These are phyloP conservation scores for Tiphia femorata DNA, from an alignment of 2,888 invertebrate genomes.

Conservation along the genomic window DNA sequence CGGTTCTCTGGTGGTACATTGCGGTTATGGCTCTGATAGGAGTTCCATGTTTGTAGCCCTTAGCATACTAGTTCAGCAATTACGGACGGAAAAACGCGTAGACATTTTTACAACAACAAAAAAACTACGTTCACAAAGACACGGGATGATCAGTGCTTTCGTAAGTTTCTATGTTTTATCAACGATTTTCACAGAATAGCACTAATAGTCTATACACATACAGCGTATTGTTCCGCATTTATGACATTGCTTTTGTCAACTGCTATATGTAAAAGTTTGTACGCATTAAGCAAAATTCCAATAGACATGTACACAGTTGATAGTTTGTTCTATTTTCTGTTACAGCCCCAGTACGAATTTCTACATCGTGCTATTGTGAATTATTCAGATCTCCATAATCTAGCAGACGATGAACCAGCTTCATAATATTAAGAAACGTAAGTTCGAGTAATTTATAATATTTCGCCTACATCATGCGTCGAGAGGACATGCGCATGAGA, in stretches of 20 bases:
- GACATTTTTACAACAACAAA: constrained; percentile 88
- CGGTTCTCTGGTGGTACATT: constrained; percentile 86
- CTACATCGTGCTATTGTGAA: constrained; percentile 91
- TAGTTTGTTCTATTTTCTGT: too few relatives aligned
- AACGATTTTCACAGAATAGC: too few relatives aligned
- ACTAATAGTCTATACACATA: not conserved
- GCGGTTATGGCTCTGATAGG: constrained; percentile 85
- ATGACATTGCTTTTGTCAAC: too few relatives aligned
- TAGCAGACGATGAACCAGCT: constrained; percentile 72
- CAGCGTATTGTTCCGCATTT: not conserved
- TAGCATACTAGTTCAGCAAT: constrained; percentile 86
- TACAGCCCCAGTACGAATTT: constrained; percentile 92
- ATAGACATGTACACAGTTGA: too few relatives aligned
- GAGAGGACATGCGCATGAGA: constrained; percentile 20
- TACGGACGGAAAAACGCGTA: constrained; percentile 86
- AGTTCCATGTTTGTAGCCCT: constrained; percentile 92
- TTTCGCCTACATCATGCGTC: constrained; percentile 11
- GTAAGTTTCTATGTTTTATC: constrained; percentile 77
- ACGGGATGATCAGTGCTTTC: constrained; percentile 85
- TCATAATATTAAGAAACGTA: constrained; percentile 51
- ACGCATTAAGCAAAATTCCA: too few relatives aligned
- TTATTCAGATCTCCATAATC: constrained; percentile 88
- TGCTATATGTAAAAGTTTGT: too few relatives aligned
- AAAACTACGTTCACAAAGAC: constrained; percentile 87
- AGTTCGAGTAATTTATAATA: constrained; percentile 18